Evolutionary conservation across 2,113 vertebrate genomes (phyloP).

Genomic region (Paratilapia polleni): DNA sequence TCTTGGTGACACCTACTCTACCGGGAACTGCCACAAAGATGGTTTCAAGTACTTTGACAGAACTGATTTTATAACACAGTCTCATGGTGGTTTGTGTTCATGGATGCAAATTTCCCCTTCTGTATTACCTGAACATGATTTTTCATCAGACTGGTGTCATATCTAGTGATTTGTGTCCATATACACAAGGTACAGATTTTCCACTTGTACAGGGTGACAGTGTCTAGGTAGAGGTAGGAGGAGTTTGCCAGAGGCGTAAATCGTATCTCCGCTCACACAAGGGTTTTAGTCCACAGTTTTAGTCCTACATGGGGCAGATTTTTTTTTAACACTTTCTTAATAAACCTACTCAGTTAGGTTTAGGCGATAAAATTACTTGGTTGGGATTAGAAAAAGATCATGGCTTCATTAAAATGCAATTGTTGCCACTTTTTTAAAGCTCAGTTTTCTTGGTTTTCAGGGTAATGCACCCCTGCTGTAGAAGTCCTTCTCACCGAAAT

Average conservation of each 20-base stretch:
- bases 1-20: neutral
- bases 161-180: neutral
- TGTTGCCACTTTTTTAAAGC: neutral
- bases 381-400: neutral
- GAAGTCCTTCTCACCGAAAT: too few species aligned
- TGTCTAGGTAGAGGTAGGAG: neutral
- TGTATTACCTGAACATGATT: neutral
- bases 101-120: neutral
- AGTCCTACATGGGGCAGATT: too few species aligned
- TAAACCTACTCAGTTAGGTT: neutral
- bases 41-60: neutral
- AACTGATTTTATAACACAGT: rapidly evolving
- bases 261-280: neutral
- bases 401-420: neutral
- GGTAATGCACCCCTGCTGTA: too few species aligned
- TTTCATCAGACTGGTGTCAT: neutral
- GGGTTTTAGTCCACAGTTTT: too few species aligned
- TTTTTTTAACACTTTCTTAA: rapidly evolving
- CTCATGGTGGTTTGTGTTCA: neutral
- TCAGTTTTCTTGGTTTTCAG: too few species aligned
- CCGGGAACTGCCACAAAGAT: neutral
- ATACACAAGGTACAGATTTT: too few species aligned
- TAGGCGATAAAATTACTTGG: neutral
- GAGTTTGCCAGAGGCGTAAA: neutral
- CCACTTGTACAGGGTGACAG: too few species aligned